Conservation (phyloP, 2,113 vertebrate genomes). For the Hirundichthys speculiger region DNA sequence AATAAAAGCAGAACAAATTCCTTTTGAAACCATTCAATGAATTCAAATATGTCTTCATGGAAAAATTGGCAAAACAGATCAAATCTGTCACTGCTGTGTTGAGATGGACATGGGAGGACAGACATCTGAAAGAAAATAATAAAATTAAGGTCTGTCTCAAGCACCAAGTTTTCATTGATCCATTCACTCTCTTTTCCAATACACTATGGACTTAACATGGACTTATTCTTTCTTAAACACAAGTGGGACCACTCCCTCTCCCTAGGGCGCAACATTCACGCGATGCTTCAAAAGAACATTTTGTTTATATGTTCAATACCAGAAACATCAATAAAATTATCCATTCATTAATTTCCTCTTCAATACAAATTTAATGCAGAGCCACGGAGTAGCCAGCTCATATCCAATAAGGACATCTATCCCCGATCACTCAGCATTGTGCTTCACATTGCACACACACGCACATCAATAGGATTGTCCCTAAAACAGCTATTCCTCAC, state of each 20-base stretch:
- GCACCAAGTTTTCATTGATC: conserved; percentile 66
- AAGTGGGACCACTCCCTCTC: conserved; percentile 56
- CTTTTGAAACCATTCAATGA: conserved; percentile 67
- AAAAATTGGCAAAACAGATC: conserved; percentile 67
- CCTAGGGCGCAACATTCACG: conserved; percentile 53
- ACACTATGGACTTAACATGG: conserved; percentile 72
- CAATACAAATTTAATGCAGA: conserved; percentile 76
- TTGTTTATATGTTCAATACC: conserved; percentile 78
- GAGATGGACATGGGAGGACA: conserved; percentile 64
- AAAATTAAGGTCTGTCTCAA: conserved; percentile 69
- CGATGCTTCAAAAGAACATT: conserved; percentile 79
- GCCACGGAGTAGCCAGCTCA: conserved; percentile 73
- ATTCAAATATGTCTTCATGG: conserved; percentile 71
- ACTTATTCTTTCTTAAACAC: conserved; percentile 79
- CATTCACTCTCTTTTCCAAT: conserved; percentile 61
- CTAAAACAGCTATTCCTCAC: conserved; percentile 75
- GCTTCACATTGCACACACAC: conserved; percentile 32
- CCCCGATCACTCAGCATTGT: conserved; percentile 57
- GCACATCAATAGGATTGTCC: conserved; percentile 66
- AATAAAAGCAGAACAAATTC: conserved; percentile 58
- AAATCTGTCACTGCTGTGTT: conserved; percentile 66
- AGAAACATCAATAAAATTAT: conserved; percentile 76
- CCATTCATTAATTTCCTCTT: conserved; percentile 76
- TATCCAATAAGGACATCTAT: conserved; percentile 75
- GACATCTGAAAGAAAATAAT: conserved; percentile 71